Percentiles rank a stretch among this genome's conserved stretches.
Evolutionary conservation across 2,797 vertebrate genomes (phyloP).

Genomic region (Nothura maculosa): DNA sequence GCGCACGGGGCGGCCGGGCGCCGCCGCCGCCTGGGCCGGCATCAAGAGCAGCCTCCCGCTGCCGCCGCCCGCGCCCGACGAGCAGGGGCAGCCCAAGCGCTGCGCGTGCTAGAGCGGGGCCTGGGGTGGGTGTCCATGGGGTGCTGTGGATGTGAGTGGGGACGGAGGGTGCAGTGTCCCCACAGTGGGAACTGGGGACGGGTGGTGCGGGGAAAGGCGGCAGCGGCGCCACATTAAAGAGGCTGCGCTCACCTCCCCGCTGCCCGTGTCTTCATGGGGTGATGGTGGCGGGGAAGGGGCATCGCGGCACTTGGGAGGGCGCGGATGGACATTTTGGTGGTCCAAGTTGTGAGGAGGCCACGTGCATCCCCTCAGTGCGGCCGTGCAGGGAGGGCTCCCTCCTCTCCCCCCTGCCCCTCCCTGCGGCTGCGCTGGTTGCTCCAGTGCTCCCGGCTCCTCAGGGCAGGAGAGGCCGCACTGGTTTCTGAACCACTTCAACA

Average conservation of each 20-base stretch:
- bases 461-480: accelerated
- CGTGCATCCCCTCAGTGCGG: neutral
- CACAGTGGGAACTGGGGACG: accelerated
- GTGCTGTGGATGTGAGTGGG: too few relatives aligned
- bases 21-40: slow-evolving; percentile 85
- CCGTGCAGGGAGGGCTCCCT: neutral
- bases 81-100: neutral
- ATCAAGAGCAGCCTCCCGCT: slow-evolving; percentile 41
- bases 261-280: neutral
- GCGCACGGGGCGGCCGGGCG: slow-evolving; percentile 75
- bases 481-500: neutral
- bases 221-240: accelerated
- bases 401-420: accelerated
- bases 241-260: neutral
- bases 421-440: accelerated
- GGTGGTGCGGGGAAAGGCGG: too few relatives aligned
- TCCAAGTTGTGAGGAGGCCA: neutral
- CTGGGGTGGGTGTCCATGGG: too few relatives aligned
- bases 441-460: accelerated
- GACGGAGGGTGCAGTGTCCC: neutral
- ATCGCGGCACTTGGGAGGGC: too few relatives aligned
- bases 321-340: accelerated
- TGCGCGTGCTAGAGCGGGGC: slow-evolving; percentile 37
- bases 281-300: neutral
- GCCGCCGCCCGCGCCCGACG: accelerated